Conservation (phyloP, 2,888 invertebrate genomes). For the Zelleria hepariella region DNA sequence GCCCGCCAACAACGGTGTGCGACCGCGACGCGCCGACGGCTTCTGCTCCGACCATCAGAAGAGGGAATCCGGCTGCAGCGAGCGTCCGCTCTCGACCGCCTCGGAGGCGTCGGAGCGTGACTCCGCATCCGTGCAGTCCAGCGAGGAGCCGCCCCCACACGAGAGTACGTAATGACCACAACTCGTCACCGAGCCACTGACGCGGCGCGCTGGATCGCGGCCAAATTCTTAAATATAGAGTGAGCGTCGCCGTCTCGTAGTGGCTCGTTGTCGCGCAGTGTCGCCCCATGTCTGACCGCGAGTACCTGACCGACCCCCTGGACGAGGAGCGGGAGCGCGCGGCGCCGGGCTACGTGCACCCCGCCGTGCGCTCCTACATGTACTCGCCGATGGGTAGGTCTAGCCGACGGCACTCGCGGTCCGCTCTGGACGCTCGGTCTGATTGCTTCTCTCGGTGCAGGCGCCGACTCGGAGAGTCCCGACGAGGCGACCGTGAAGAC, state of each 20-base stretch:
- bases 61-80: slow-evolving; percentile 52
- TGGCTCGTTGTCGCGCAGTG: slow-evolving; percentile 64
- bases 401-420: slow-evolving; percentile 29
- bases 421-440: slow-evolving; percentile 10
- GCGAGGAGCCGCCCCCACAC: slow-evolving; percentile 64
- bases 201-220: slow-evolving; percentile 63
- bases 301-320: slow-evolving; percentile 62
- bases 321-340: slow-evolving; percentile 60
- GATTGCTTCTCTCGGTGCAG: slow-evolving; percentile 55
- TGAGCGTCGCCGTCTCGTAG: slow-evolving; percentile 55
- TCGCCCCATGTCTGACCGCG: slow-evolving; percentile 70
- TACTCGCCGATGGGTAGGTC: slow-evolving; percentile 70
- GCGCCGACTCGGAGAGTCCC: slow-evolving; percentile 74
- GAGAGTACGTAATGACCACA: slow-evolving; percentile 60
- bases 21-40: slow-evolving; percentile 30
- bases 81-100: slow-evolving; percentile 61
- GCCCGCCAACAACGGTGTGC: slow-evolving; percentile 22
- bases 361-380: slow-evolving; percentile 70
- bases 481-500: slow-evolving; percentile 75
- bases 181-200: slow-evolving; percentile 52
- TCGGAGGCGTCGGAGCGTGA: slow-evolving; percentile 64
- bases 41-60: slow-evolving; percentile 35
- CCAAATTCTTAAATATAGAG: slow-evolving; percentile 64
- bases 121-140: slow-evolving; percentile 65
- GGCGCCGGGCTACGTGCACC: slow-evolving; percentile 49